These are phyloP conservation scores for Amblyopsis hoosieri DNA, from an alignment of 2,797 vertebrate genomes.

Conservation along the genomic window DNA sequence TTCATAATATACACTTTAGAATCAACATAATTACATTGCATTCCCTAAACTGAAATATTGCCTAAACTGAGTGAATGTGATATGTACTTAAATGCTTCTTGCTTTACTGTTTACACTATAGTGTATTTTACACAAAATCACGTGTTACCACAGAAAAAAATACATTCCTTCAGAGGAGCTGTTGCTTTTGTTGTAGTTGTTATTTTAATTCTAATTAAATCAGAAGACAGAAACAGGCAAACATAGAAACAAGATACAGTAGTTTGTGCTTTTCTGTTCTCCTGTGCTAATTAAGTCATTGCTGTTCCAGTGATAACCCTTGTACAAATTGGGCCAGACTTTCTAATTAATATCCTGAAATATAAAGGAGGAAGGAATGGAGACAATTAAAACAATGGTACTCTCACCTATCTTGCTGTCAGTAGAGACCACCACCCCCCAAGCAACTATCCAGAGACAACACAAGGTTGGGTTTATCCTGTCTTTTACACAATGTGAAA, in stretches of 20 bases:
- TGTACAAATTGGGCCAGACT: conserved; percentile 42
- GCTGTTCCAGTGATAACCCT: conserved; percentile 44
- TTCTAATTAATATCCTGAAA: conserved; percentile 56
- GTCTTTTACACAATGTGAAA: conserved; percentile 15
- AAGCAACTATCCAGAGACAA: conserved; percentile 17
- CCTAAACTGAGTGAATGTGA: no score
- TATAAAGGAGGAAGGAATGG: conserved; percentile 30
- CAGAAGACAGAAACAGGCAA: conserved; percentile 23
- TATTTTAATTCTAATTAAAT: conserved; percentile 20
- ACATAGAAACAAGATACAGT: conserved; percentile 15
- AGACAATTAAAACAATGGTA: conserved; percentile 41
- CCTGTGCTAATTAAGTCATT: conserved; percentile 48
- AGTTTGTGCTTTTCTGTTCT: conserved; percentile 27
- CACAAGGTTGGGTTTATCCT: conserved; percentile 3
- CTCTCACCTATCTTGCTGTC: conserved; percentile 35
- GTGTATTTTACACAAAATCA: conserved; percentile 7
- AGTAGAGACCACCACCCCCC: conserved; percentile 12
- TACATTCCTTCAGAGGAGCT: not conserved
- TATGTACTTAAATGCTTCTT: no score
- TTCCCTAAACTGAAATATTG: no score
- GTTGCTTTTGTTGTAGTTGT: not conserved
- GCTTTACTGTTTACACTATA: no score
- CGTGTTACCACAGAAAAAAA: conserved; percentile 25
- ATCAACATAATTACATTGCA: no score
- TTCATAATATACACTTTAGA: no score